phyloP scores from a whole-genome alignment of 1,140 invertebrate species.

The Bactericera cockerelli region DNA sequence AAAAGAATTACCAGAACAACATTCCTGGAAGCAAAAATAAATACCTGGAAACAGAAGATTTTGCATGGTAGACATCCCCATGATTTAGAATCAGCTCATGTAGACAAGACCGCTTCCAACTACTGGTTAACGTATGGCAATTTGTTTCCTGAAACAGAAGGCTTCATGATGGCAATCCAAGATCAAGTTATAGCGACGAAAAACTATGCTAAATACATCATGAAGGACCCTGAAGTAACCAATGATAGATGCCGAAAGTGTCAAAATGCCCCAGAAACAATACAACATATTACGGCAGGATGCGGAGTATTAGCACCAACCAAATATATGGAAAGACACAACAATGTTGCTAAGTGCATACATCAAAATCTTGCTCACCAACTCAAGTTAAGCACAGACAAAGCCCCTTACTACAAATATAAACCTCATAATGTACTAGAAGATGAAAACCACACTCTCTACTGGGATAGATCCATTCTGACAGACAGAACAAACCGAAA shows the following conservation, averaged over 20 bases:
- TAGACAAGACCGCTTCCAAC: no score
- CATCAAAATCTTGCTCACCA: background rate
- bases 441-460: background rate
- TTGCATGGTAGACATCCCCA: no score
- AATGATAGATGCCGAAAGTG: background rate
- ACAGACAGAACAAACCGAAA: background rate
- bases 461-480: background rate
- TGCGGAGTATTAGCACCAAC: background rate
- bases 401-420: conserved; percentile 1
- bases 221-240: conserved; percentile 17
- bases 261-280: background rate
- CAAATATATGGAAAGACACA: background rate
- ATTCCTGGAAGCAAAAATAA: no score
- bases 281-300: background rate
- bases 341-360: background rate
- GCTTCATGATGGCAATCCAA: conserved; percentile 23
- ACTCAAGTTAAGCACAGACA: background rate
- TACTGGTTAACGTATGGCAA: conserved; percentile 21
- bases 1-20: no score
- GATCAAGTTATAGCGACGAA: conserved; percentile 24
- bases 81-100: no score
- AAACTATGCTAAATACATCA: conserved; percentile 22
- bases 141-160: conserved; percentile 20
- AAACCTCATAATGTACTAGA: background rate
- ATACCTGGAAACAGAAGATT: no score